Percentiles rank a stretch among this genome's conserved stretches.
phyloP scores from a whole-genome alignment of 2,888 invertebrate genomes.

The Myathropa florea region DNA sequence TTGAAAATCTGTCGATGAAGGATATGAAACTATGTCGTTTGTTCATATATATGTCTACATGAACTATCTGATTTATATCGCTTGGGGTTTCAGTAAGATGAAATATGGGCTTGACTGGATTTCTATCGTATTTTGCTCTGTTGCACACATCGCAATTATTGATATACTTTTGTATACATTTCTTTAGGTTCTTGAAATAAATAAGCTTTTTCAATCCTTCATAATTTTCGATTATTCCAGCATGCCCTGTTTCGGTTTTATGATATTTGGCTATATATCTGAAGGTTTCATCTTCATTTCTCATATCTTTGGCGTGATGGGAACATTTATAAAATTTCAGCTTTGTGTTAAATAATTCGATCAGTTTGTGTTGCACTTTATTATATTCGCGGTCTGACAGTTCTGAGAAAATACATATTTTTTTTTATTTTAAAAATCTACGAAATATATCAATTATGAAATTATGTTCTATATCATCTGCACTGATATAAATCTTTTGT shows the following conservation, averaged over 20 bases:
- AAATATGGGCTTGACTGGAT: constrained; percentile 55
- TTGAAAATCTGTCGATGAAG: too few species aligned
- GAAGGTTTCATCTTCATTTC: not conserved
- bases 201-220: not conserved
- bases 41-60: too few species aligned
- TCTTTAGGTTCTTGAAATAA: not conserved
- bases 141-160: not conserved
- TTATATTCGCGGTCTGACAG: not conserved
- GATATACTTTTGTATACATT: not conserved
- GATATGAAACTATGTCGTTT: too few species aligned
- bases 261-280: not conserved
- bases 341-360: not conserved
- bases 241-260: not conserved
- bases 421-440: too few species aligned
- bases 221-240: not conserved
- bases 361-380: not conserved
- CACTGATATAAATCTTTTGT: not conserved
- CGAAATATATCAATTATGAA: too few species aligned
- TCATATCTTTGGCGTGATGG: not conserved
- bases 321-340: not conserved
- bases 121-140: constrained; percentile 1
- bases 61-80: constrained; percentile 56
- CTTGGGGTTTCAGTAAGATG: constrained; percentile 52
- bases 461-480: not conserved
- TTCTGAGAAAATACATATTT: too few species aligned